Evolutionary conservation across 2,113 vertebrate species (phyloP).

Genomic region (Thryonomys swinderianus): DNA sequence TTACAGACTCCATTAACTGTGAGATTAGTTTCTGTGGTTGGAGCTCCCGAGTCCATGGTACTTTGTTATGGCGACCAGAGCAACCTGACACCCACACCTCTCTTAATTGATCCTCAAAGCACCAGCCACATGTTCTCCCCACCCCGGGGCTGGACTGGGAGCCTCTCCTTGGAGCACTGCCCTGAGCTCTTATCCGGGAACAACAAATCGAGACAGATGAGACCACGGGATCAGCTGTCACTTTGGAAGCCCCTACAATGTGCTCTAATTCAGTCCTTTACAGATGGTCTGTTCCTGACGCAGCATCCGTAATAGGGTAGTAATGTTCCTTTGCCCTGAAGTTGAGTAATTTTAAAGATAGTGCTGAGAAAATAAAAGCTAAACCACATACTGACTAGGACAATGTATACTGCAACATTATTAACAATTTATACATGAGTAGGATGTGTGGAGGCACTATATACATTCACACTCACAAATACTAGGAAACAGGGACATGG

Average conservation of each 20-base stretch:
- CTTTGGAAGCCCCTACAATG: not conserved
- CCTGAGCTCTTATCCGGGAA: not conserved
- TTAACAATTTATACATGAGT: not conserved
- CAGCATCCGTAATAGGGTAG: not conserved
- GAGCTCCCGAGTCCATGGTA: not conserved
- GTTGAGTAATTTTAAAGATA: not conserved
- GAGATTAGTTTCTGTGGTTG: not conserved
- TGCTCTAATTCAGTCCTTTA: not conserved
- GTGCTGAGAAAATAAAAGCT: not conserved
- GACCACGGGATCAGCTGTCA: not conserved
- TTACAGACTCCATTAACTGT: not conserved
- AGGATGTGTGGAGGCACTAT: not conserved
- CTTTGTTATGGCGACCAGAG: not conserved
- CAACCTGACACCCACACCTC: not conserved
- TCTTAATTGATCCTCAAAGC: not conserved
- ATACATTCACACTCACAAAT: not conserved
- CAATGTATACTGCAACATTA: not conserved
- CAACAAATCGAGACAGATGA: not conserved
- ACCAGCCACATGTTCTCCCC: not conserved
- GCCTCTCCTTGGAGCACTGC: not conserved
- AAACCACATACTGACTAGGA: not conserved
- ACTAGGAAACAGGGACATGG: not conserved
- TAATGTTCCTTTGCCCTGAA: not conserved
- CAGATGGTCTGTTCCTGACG: not conserved
- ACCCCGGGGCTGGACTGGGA: not conserved